Evolutionary conservation across 2,797 vertebrate species (phyloP).

Genomic region (Lutjanus campechanus): DNA sequence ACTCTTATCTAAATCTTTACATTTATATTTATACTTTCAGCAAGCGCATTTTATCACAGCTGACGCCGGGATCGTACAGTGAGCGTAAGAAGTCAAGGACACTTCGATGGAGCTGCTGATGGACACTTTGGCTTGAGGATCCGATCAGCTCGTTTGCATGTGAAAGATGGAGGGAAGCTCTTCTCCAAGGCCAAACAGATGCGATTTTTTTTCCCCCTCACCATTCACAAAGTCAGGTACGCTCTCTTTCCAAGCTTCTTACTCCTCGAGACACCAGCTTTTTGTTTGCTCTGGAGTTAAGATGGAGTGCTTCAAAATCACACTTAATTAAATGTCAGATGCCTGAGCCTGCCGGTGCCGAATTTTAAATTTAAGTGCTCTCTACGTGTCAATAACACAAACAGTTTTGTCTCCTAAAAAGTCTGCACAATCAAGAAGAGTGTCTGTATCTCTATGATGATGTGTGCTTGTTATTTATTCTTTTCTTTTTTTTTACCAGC

Average conservation of each 20-base stretch:
- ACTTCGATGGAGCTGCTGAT: conserved; percentile 3
- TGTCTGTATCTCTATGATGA: background rate
- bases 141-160: conserved; percentile 6
- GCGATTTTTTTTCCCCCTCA: background rate
- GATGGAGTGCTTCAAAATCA: conserved; percentile 7
- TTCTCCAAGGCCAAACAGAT: background rate
- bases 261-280: conserved; percentile 5
- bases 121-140: background rate
- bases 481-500: background rate
- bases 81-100: background rate
- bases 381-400: conserved; percentile 29
- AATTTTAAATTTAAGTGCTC: conserved; percentile 16
- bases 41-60: background rate
- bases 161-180: background rate
- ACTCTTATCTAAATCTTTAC: conserved; percentile 46
- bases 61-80: background rate
- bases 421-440: conserved; percentile 6
- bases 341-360: conserved; percentile 19
- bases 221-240: conserved; percentile 1
- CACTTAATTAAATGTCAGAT: conserved; percentile 52
- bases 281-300: conserved; percentile 35
- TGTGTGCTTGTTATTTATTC: background rate
- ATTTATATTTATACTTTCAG: conserved; percentile 10
- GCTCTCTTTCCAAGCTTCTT: conserved; percentile 9
- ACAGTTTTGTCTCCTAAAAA: conserved; percentile 6